Evolutionary conservation across 1,140 invertebrate genomes (phyloP).

Genomic region (Wasmannia auropunctata): DNA sequence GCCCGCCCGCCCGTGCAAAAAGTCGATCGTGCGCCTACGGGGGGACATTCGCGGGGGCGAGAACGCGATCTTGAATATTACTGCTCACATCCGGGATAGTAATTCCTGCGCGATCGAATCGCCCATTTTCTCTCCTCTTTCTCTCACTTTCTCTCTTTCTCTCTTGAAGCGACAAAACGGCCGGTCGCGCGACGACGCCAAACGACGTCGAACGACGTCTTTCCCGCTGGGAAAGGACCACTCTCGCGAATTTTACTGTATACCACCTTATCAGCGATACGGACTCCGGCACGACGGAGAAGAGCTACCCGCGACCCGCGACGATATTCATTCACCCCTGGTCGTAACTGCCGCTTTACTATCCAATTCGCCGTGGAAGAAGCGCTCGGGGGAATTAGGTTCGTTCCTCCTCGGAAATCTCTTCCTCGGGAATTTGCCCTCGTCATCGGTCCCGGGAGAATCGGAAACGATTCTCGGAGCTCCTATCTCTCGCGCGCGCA

Average conservation of each 20-base stretch:
- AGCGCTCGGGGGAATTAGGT: slow-evolving; percentile 66
- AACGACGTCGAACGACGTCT: not conserved
- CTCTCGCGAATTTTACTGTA: slow-evolving; percentile 24
- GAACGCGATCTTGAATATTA: slow-evolving; percentile 64
- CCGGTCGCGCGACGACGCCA: not conserved
- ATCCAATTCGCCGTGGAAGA: slow-evolving; percentile 69
- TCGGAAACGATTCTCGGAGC: slow-evolving; percentile 64
- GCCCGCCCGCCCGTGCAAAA: slow-evolving; percentile 18
- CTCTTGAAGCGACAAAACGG: not conserved
- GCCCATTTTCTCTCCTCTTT: too few relatives aligned
- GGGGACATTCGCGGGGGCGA: slow-evolving; percentile 10
- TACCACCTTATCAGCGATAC: slow-evolving; percentile 61
- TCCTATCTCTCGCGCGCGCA: slow-evolving; percentile 6
- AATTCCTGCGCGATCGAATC: slow-evolving; percentile 51
- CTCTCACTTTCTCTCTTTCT: not conserved
- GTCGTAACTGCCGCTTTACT: slow-evolving; percentile 72
- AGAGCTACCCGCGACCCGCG: slow-evolving; percentile 55
- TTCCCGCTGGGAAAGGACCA: not conserved
- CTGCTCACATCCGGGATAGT: slow-evolving; percentile 44
- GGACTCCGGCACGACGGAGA: not conserved
- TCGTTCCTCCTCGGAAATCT: slow-evolving; percentile 71
- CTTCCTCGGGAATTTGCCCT: slow-evolving; percentile 70
- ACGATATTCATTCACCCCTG: slow-evolving; percentile 73
- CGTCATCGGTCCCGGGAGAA: slow-evolving; percentile 73
- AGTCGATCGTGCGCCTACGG: slow-evolving; percentile 50